Evolutionary conservation across 1,140 invertebrate species (phyloP).

Genomic region (Palaemon carinicauda): DNA sequence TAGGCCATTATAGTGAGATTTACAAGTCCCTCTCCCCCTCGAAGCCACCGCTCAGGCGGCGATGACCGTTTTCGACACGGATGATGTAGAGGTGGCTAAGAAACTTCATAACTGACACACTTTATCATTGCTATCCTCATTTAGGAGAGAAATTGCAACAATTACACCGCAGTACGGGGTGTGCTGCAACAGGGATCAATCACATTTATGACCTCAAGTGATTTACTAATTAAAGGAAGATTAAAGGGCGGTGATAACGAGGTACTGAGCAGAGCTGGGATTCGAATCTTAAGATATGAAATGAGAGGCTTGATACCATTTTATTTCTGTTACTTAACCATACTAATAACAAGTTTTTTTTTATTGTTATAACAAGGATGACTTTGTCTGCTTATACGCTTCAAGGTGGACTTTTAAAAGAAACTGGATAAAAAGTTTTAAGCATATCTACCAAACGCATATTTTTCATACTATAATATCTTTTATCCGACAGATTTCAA

Average conservation of each 20-base stretch:
- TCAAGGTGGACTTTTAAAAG: too few species aligned
- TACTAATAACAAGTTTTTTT: too few species aligned
- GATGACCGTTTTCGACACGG: background rate
- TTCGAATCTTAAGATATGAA: background rate
- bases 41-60: background rate
- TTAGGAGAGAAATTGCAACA: conserved; percentile 45
- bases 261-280: background rate
- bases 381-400: too few species aligned
- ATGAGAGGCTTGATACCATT: too few species aligned
- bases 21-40: too few species aligned
- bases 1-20: too few species aligned
- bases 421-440: too few species aligned
- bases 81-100: conserved; percentile 22
- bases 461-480: too few species aligned
- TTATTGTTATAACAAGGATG: too few species aligned
- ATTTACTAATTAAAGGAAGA: background rate
- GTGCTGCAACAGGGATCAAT: conserved; percentile 19
- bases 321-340: too few species aligned
- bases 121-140: conserved; percentile 21
- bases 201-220: conserved; percentile 27
- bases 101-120: conserved; percentile 40
- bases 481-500: too few species aligned
- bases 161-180: conserved; percentile 6
- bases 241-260: background rate
- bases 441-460: too few species aligned